Percentiles rank a stretch among this genome's conserved stretches.
Evolutionary conservation across 1,140 invertebrate genomes (phyloP).

Genomic region (Procambarus virginalis): DNA sequence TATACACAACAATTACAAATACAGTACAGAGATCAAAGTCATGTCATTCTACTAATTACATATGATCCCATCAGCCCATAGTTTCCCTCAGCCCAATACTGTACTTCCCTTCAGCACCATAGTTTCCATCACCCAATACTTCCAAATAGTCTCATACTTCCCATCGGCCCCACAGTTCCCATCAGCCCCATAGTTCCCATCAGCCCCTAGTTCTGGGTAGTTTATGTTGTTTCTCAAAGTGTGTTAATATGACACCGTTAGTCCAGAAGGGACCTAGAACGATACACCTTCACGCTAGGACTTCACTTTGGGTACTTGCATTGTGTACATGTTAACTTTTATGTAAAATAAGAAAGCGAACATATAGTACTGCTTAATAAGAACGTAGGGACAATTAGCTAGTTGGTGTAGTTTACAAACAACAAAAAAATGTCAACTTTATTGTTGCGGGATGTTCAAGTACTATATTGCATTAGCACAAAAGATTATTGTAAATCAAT

Average conservation of each 20-base stretch:
- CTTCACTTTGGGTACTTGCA: not conserved
- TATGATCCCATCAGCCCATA: too few relatives aligned
- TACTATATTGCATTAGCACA: not conserved
- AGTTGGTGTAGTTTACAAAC: slow-evolving; percentile 5
- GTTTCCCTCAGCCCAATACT: too few relatives aligned
- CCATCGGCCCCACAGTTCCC: too few relatives aligned
- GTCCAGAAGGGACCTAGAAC: not conserved
- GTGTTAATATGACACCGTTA: not conserved
- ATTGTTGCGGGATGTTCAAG: not conserved
- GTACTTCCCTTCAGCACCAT: too few relatives aligned
- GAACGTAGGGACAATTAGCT: slow-evolving; percentile 7
- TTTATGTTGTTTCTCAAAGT: not conserved
- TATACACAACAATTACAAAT: too few relatives aligned
- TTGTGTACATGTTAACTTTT: slow-evolving; percentile 3
- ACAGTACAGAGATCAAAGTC: too few relatives aligned
- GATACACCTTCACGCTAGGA: not conserved
- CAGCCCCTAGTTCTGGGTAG: not conserved
- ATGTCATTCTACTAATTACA: too few relatives aligned
- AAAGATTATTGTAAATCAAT: not conserved
- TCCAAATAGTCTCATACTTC: too few relatives aligned
- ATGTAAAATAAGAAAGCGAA: not conserved
- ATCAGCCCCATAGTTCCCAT: too few relatives aligned
- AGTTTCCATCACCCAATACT: too few relatives aligned
- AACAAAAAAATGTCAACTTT: not conserved
- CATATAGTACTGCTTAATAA: not conserved